Base-by-base conservation (phyloP, 2,888 invertebrate species). In the Agriopis leucophaearia region DNA sequence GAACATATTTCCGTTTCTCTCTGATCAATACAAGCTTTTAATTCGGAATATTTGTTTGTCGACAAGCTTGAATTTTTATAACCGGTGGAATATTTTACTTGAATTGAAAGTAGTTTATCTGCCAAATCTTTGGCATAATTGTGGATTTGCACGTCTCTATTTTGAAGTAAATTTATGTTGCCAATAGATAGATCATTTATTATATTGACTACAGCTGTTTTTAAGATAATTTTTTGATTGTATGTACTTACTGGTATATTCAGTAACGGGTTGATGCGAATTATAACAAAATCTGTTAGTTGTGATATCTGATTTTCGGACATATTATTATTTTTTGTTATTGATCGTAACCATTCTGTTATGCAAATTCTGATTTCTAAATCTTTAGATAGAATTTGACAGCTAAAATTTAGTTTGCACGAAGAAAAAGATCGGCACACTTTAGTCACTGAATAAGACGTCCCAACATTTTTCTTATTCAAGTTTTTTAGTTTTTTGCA, bases 191-290 rank as follows among this genome's bases (percentile, higher is more conserved):
- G 6, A 10, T 55, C 55, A 55, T 55, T 40, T 40, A 55, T 38
- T 9, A 40, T 40, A 15, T 55, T 40, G 40, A 55, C 55, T 40
- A 55, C 18, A 10, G 55, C 55, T 16, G 55, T 10, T 40, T 55
- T 55, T 55, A 55, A 13, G 16, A 55, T 40, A 9, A 55, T 55
- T 55, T 40, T 55, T 12, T 40, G 55, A 12, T 55, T 55, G 56
- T 44, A 56, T 12, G 8, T 56, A 18, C 42, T 44, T 0, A 56
- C 56, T 56, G 42, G 42, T 27, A 44, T 27, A n/a, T 42, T 18
- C 13, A 56, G 4, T 16, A 56, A 16, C 0, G 55, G 42, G 7
- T 27, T 40, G 15, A 56, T 44, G 42, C 42, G 44, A 8, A 16
- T 56, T 0, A 27, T 15, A 42, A 56, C 44, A 44, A 42, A 15